These are phyloP conservation scores for Hololepta plana DNA, from an alignment of 2,888 invertebrate species.

Conservation along the genomic window DNA sequence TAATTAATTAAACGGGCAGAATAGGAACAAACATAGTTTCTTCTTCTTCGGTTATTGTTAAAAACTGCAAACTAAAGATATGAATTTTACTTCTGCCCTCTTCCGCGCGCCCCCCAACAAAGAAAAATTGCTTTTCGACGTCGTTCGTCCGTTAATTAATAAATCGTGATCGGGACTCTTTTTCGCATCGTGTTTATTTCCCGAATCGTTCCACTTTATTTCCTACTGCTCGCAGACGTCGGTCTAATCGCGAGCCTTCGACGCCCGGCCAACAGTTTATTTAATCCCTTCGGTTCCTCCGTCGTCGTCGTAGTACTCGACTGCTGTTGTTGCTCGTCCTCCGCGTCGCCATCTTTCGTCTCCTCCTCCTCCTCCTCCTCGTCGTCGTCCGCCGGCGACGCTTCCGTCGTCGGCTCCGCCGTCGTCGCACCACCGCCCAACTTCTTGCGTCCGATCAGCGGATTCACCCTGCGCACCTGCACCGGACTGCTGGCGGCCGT, in stretches of 20 bases:
- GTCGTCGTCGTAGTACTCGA: constrained; percentile 16
- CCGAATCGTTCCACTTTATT: constrained; percentile 1
- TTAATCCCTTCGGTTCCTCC: constrained; percentile 39
- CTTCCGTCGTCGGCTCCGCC: constrained; percentile 20
- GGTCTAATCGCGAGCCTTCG: constrained; percentile 43
- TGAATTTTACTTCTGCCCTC: too few relatives aligned
- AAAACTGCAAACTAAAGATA: too few relatives aligned
- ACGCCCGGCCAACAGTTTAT: constrained; percentile 50
- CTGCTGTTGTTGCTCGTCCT: constrained; percentile 14
- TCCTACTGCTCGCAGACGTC: constrained; percentile 25
- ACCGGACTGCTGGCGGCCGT: too few relatives aligned
- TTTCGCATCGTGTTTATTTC: constrained; percentile 3
- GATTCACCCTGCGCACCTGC: constrained; percentile 36
- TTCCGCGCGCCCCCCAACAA: too few relatives aligned
- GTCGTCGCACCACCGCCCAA: constrained; percentile 19
- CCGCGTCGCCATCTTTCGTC: constrained; percentile 19
- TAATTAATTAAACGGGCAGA: too few relatives aligned
- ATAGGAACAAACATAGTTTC: too few relatives aligned
- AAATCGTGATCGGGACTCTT: too few relatives aligned
- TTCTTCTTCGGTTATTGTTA: too few relatives aligned
- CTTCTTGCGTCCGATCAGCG: constrained; percentile 34
- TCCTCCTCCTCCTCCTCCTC: constrained; percentile 33
- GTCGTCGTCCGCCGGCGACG: constrained; percentile 24
- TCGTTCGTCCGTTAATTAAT: too few relatives aligned
- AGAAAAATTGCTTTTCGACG: too few relatives aligned